Percentiles rank a stretch among this genome's conserved stretches.
Conservation (phyloP, 2,113 vertebrate species). For the Charina bottae region DNA sequence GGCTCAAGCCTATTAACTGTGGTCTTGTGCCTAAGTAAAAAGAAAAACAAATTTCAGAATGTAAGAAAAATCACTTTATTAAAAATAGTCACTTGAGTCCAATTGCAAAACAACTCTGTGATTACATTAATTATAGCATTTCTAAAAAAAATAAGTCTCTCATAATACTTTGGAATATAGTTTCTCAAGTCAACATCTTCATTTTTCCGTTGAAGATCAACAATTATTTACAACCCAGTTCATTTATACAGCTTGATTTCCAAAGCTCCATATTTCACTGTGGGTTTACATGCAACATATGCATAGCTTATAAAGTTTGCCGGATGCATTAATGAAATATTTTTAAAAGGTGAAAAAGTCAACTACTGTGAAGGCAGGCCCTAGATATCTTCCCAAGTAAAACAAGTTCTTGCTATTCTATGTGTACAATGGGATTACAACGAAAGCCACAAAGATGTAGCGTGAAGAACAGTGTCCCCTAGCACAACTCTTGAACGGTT, state of each 20-base stretch:
- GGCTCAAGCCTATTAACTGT: not conserved
- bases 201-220: not conserved
- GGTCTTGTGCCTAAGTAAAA: not conserved
- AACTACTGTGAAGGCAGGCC: not conserved
- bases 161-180: slow-evolving; percentile 20
- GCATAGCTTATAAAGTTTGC: not conserved
- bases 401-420: not conserved
- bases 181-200: not conserved
- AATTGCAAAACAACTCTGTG: slow-evolving; percentile 13
- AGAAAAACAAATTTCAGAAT: not conserved
- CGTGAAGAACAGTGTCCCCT: not conserved
- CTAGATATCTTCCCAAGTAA: not conserved
- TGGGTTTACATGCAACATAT: not conserved
- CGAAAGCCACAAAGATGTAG: not conserved
- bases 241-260: not conserved
- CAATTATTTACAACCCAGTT: not conserved
- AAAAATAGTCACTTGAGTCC: slow-evolving; percentile 26
- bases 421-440: not conserved
- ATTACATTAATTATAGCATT: slow-evolving; percentile 5
- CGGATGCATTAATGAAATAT: not conserved
- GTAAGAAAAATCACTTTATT: slow-evolving; percentile 43
- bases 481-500: not conserved
- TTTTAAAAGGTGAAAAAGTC: not conserved
- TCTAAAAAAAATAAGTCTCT: slow-evolving; percentile 47
- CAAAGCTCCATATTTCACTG: not conserved